Percentiles rank a stretch among this genome's conserved stretches.
These are phyloP conservation scores for Erpobdella octoculata DNA, from an alignment of 2,888 invertebrate genomes.

Conservation along the genomic window DNA sequence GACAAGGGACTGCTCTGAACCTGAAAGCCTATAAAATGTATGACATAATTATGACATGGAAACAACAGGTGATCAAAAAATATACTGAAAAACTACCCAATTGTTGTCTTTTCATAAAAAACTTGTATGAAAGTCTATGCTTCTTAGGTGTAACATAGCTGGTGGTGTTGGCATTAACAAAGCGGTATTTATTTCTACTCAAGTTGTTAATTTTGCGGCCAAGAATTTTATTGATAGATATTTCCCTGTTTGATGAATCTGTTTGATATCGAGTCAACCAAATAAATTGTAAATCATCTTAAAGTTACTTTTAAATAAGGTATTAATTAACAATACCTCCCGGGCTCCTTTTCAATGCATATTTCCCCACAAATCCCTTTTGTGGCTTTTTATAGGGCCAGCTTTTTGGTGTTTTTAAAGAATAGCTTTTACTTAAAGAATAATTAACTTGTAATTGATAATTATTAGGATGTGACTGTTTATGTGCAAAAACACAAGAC, in stretches of 20 bases:
- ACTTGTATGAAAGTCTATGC: too few relatives aligned
- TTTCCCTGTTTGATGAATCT: neutral
- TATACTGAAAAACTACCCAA: neutral
- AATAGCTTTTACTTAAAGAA: too few relatives aligned
- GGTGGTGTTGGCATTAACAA: constrained; percentile 31
- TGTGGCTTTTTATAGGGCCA: too few relatives aligned
- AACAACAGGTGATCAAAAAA: neutral
- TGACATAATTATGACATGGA: neutral
- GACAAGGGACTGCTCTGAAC: neutral
- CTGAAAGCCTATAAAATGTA: neutral
- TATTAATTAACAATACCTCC: neutral
- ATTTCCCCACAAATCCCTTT: neutral
- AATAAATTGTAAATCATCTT: neutral
- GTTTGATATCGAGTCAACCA: neutral
- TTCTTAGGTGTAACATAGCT: too few relatives aligned
- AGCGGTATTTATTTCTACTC: constrained; percentile 33
- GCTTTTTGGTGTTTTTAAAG: too few relatives aligned
- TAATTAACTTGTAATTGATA: too few relatives aligned
- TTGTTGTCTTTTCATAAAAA: too few relatives aligned
- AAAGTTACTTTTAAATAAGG: neutral
- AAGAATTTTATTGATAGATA: constrained; percentile 31
- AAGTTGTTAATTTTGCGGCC: constrained; percentile 31
- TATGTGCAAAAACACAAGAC: too few relatives aligned
- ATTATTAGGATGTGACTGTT: too few relatives aligned
- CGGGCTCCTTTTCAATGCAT: neutral